A percentile compares a stretch with the other conserved stretches of the same genome.
phyloP scores from a whole-genome alignment of 2,113 vertebrate species.

The Pluvianellus socialis region DNA sequence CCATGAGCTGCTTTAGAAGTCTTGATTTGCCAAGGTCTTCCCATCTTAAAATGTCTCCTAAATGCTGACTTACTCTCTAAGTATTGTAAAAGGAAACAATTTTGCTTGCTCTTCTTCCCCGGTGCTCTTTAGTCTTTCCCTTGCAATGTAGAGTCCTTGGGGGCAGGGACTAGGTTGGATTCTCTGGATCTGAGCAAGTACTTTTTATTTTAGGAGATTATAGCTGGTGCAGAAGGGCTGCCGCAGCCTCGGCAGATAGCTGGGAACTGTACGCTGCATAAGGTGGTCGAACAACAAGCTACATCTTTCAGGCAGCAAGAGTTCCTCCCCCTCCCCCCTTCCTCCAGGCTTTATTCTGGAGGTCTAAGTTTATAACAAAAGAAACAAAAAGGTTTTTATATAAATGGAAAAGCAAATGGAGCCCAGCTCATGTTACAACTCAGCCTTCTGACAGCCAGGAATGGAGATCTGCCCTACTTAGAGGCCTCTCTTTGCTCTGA shows the following conservation, averaged over 20 bases:
- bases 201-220: not conserved
- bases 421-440: slow-evolving; percentile 65
- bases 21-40: not conserved
- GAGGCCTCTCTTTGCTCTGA: slow-evolving; percentile 52
- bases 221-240: not conserved
- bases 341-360: slow-evolving; percentile 53
- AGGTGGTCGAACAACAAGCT: slow-evolving; percentile 7
- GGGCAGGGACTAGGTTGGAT: not conserved
- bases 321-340: slow-evolving; percentile 20
- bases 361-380: slow-evolving; percentile 68
- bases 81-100: not conserved
- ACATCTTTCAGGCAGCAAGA: slow-evolving; percentile 28
- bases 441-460: slow-evolving; percentile 63
- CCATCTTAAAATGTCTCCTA: not conserved
- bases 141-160: not conserved
- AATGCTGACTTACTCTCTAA: not conserved
- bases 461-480: slow-evolving; percentile 53
- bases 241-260: not conserved
- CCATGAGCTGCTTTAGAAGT: not conserved
- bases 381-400: slow-evolving; percentile 71
- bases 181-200: not conserved
- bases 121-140: not conserved
- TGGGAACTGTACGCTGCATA: not conserved
- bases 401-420: slow-evolving; percentile 66
- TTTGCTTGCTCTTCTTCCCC: not conserved